Conservation (phyloP, 2,113 vertebrate species). For the Eurystomus gularis region DNA sequence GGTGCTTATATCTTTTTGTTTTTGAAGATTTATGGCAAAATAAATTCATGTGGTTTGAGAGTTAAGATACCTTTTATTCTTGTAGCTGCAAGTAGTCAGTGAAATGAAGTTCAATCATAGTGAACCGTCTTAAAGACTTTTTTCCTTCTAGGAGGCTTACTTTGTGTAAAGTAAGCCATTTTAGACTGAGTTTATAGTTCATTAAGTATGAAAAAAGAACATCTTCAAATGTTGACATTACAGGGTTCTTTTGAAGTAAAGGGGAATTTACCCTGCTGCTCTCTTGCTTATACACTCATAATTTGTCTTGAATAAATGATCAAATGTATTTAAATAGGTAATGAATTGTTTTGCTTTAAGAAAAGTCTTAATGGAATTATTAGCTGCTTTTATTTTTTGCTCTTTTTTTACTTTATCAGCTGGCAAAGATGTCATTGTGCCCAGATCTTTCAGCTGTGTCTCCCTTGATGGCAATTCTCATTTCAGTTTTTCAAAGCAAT, state of each 20-base stretch:
- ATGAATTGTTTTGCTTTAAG: not conserved
- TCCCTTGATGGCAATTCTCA: not conserved
- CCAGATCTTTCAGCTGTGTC: not conserved
- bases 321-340: not conserved
- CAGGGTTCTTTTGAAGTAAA: not conserved
- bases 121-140: not conserved
- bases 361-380: not conserved
- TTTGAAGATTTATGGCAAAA: not conserved
- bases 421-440: not conserved
- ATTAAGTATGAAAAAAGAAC: not conserved
- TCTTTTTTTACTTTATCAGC: not conserved
- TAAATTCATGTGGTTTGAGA: not conserved
- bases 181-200: not conserved
- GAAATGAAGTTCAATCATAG: not conserved
- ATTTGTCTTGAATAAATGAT: slow-evolving; percentile 43
- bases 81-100: not conserved
- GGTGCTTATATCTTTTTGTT: not conserved
- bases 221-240: not conserved
- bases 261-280: not conserved
- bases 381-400: not conserved
- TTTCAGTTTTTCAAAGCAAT: not conserved
- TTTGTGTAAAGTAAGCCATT: not conserved
- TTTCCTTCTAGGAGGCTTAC: not conserved
- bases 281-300: not conserved
- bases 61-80: not conserved